phyloP scores from a whole-genome alignment of 1,140 invertebrate species.

The Drosophila ananassae region DNA sequence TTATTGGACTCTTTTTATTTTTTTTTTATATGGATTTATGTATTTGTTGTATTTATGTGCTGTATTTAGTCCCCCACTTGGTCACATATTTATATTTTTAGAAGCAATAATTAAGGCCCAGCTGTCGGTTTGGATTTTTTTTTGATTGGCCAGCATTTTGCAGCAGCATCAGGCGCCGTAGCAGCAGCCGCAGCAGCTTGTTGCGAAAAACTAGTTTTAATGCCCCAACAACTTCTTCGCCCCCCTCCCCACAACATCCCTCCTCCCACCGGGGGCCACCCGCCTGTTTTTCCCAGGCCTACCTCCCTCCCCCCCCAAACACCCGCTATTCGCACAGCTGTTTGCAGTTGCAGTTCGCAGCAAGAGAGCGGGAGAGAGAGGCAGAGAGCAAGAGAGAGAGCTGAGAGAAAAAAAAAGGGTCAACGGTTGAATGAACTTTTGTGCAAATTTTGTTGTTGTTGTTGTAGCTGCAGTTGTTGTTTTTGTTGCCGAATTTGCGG shows the following conservation, averaged over 20 bases:
- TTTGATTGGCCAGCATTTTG: conserved; percentile 20
- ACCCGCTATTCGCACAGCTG: conserved; percentile 56
- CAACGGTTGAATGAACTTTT: conserved; percentile 77
- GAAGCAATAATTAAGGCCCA: conserved; percentile 29
- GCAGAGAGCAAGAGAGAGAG: conserved; percentile 12
- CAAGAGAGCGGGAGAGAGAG: not conserved
- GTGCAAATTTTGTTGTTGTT: conserved; percentile 57
- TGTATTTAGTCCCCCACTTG: conserved; percentile 28
- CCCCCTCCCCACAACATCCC: not conserved
- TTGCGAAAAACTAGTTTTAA: conserved; percentile 63
- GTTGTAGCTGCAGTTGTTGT: conserved; percentile 11
- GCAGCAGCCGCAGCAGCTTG: not conserved
- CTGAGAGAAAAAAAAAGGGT: conserved; percentile 65
- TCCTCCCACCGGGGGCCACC: too few species aligned
- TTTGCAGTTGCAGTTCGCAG: conserved; percentile 38
- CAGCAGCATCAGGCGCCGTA: not conserved
- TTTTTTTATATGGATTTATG: conserved; percentile 32
- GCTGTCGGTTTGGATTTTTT: conserved; percentile 14
- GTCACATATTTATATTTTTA: conserved; percentile 34
- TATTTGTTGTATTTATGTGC: conserved; percentile 3
- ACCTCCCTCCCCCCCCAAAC: not conserved
- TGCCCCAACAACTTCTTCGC: not conserved
- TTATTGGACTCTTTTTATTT: conserved; percentile 37
- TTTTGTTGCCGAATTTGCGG: conserved; percentile 48
- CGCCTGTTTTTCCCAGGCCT: not conserved